phyloP scores from a whole-genome alignment of 2,888 invertebrate species.

The Eubasilissa splendida region DNA sequence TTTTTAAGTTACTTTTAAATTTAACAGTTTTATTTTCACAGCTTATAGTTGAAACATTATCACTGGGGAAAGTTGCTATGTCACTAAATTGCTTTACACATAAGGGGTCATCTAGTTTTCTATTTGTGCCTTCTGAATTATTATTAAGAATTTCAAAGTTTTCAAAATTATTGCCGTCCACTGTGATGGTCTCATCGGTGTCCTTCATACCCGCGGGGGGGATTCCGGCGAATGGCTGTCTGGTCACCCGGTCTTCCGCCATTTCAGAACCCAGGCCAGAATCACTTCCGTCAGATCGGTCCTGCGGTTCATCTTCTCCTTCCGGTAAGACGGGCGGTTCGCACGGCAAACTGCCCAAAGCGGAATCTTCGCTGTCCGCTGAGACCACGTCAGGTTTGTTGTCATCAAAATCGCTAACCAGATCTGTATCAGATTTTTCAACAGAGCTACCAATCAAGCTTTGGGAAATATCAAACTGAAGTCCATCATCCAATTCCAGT shows the following conservation, averaged over 20 bases:
- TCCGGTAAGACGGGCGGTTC: constrained; percentile 66
- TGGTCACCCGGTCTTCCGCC: constrained; percentile 69
- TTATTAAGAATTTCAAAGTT: constrained; percentile 52
- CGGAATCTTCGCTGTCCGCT: constrained; percentile 76
- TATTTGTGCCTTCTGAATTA: constrained; percentile 55
- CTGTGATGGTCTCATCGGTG: constrained; percentile 38
- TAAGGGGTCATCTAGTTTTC: constrained; percentile 58
- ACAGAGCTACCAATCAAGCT: constrained; percentile 29
- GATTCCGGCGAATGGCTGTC: constrained; percentile 48
- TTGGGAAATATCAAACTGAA: constrained; percentile 25
- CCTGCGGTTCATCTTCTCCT: constrained; percentile 75
- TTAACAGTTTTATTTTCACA: constrained; percentile 61
- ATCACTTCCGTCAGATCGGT: constrained; percentile 87
- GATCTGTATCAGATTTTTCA: constrained; percentile 62
- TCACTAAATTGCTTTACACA: constrained; percentile 49
- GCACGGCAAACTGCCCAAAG: constrained; percentile 75
- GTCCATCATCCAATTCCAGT: constrained; percentile 44
- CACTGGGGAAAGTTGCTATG: constrained; percentile 6
- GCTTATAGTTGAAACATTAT: constrained; percentile 57
- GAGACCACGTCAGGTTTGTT: constrained; percentile 72
- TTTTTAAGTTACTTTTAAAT: constrained; percentile 79
- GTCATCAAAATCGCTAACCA: constrained; percentile 71
- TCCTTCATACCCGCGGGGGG: constrained; percentile 62
- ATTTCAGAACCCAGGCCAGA: constrained; percentile 87
- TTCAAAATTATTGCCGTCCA: constrained; percentile 54